Conservation (phyloP, 2,797 vertebrate species). For the Peromyscus eremicus region DNA sequence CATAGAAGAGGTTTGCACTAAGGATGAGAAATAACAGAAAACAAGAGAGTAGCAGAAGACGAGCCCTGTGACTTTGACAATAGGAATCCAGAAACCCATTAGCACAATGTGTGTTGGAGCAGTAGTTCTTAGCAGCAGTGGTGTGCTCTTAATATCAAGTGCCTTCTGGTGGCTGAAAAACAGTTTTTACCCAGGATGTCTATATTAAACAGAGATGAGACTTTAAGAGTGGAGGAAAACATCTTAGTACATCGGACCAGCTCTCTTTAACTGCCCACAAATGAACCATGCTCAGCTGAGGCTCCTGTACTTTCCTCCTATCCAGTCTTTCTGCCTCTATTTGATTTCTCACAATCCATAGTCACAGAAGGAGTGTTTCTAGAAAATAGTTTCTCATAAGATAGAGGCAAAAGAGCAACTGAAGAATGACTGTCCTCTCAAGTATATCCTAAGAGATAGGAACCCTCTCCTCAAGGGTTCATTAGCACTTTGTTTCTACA, state of each 20-base stretch:
- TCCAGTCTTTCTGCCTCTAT: neutral
- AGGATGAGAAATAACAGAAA: neutral
- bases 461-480: neutral
- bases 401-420: neutral
- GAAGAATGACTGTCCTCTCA: neutral
- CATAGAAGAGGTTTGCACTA: neutral
- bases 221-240: neutral
- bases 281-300: neutral
- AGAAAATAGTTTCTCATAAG: neutral
- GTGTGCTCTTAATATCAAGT: neutral
- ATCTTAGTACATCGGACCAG: neutral
- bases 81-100: slow-evolving; percentile 11
- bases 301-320: neutral
- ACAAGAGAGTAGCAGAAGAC: neutral
- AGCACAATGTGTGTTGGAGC: neutral
- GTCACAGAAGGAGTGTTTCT: neutral
- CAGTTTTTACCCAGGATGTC: neutral
- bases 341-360: neutral
- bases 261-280: neutral
- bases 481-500: neutral
- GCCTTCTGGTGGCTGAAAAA: neutral
- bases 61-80: neutral
- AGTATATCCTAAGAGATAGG: neutral
- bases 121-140: neutral
- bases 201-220: slow-evolving; percentile 20